phyloP scores from a whole-genome alignment of 2,797 vertebrate genomes.

The Coccyzus lansbergi region DNA sequence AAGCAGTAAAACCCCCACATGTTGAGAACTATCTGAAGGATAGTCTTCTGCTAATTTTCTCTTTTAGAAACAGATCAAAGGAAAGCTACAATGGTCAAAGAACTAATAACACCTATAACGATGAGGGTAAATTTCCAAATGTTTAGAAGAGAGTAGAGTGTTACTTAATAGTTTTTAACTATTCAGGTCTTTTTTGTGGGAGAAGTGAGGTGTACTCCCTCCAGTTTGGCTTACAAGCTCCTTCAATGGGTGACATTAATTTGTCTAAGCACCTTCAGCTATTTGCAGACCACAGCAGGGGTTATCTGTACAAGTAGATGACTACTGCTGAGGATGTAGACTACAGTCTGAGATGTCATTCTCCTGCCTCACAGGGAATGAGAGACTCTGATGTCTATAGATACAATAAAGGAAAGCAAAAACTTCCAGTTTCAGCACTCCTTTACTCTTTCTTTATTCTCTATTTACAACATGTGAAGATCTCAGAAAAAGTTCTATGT shows the following conservation, averaged over 20 bases:
- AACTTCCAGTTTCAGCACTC: neutral
- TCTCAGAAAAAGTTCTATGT: neutral
- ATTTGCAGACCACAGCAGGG: neutral
- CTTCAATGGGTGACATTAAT: neutral
- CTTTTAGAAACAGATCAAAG: neutral
- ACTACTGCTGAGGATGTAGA: neutral
- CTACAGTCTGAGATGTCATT: neutral
- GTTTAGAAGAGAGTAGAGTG: neutral
- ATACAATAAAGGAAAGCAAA: neutral
- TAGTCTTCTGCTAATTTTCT: neutral
- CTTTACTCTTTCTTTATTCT: neutral
- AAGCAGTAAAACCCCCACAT: conserved; percentile 3
- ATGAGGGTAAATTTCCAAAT: neutral
- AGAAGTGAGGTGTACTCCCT: neutral
- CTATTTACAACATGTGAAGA: neutral
- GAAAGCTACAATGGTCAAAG: neutral
- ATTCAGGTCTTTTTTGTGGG: neutral
- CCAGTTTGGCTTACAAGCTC: neutral
- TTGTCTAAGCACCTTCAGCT: neutral
- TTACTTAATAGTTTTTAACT: neutral
- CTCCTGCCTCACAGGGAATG: neutral
- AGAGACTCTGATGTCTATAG: neutral
- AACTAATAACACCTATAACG: neutral
- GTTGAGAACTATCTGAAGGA: conserved; percentile 9
- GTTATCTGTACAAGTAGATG: neutral